Base-by-base conservation (phyloP, 2,113 vertebrate genomes). In the Anseranas semipalmata region DNA sequence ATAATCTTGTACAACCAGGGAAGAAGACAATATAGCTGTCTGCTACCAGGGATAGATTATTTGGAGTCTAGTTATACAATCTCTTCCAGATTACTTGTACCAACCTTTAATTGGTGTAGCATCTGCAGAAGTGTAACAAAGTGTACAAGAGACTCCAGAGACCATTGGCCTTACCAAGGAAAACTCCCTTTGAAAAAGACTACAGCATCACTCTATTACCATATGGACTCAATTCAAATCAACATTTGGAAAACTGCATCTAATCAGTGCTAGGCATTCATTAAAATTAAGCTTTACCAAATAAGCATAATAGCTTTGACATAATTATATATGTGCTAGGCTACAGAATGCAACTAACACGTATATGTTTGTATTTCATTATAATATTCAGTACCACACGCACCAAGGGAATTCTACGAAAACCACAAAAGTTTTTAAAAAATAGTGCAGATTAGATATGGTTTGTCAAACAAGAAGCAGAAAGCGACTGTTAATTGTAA, bases 381-480 rank as follows among this genome's bases (percentile, higher is more conserved):
- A 46, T 8, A 85, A 70, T n/a, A 73, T 59, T 70, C 53, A 79
- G 70, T 62, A 65, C 65, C 28, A 81, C 21, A 79, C 1, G 3
- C 39, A 53, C 30, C 14, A 75, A 76, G 37, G 20, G 30, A 85
- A 81, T 58, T 76, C 39, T 89, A 12, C 8, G 53, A n/a, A 46
- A 87, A 85, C 37, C 39, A 86, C 7, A 87, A 19, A 67, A 48
- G 24, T 32, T 80, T 87, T 91, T 50, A 0, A 7, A 70, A 92
- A 87, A 70, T 30, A 76, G 43, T 3, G 1, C 16, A 28, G 30
- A 66, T 82, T 85, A 91, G 35, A 79, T 45, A 75, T 0, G 12
- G 50, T 62, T 72, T 92, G 50, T 83, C 80, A 93, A 92, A 89
- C 35, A 89, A 86, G 53, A 66, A 91, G 56, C 39, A 96, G 66